phyloP scores from a whole-genome alignment of 2,888 invertebrate species.

The Ypsolopha sequella region DNA sequence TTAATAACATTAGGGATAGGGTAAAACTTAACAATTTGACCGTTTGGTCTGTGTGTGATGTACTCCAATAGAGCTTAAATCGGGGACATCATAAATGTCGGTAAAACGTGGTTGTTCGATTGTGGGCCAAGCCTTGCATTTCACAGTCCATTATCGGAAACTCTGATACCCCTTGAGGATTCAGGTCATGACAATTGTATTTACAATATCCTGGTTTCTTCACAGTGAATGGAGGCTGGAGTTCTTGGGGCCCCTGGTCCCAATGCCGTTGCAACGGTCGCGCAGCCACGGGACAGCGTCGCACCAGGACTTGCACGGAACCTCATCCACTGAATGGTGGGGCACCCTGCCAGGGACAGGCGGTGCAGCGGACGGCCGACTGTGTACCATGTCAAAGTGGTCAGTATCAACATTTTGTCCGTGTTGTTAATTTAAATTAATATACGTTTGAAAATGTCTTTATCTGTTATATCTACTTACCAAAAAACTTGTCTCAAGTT shows the following conservation, averaged over 20 bases:
- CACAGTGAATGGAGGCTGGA: slow-evolving; percentile 96
- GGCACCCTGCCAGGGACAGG: slow-evolving; percentile 84
- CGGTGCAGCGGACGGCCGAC: slow-evolving; percentile 83
- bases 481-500: neutral
- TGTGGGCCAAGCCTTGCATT: too few species aligned
- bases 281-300: slow-evolving; percentile 80
- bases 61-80: too few species aligned
- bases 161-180: neutral
- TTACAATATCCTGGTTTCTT: slow-evolving; percentile 14
- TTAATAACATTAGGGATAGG: too few species aligned
- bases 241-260: slow-evolving; percentile 90
- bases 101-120: too few species aligned
- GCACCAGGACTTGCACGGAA: slow-evolving; percentile 87
- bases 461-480: too few species aligned
- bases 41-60: too few species aligned
- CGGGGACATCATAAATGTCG: too few species aligned
- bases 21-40: too few species aligned
- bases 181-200: neutral
- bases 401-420: slow-evolving; percentile 17
- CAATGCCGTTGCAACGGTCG: slow-evolving; percentile 88
- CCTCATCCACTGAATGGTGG: slow-evolving; percentile 95
- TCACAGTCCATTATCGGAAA: too few species aligned
- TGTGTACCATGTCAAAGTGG: slow-evolving; percentile 80
- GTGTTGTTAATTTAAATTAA: too few species aligned
- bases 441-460: neutral